Percentiles rank a stretch among this genome's conserved stretches.
phyloP scores from a whole-genome alignment of 2,113 vertebrate genomes.

The Phasianus colchicus region DNA sequence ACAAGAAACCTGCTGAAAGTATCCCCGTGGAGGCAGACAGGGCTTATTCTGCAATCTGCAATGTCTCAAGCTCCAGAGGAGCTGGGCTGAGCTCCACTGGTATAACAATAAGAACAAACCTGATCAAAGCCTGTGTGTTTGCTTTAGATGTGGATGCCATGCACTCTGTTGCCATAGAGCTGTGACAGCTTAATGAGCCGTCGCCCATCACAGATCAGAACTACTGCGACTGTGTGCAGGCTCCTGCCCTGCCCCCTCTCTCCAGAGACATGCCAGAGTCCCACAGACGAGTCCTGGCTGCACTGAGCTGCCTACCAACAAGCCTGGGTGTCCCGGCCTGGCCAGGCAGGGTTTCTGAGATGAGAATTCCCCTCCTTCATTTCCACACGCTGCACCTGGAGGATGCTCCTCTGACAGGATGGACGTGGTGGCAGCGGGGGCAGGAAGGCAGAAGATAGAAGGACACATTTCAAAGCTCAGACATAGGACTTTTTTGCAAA shows the following conservation, averaged over 20 bases:
- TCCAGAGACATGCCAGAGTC: background rate
- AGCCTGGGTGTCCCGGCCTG: background rate
- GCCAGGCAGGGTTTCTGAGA: conserved; percentile 23
- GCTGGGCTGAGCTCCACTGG: background rate
- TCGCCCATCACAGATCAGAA: background rate
- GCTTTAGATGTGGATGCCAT: background rate
- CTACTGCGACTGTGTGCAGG: rapidly evolving
- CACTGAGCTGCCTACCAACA: background rate
- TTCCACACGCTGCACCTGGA: background rate
- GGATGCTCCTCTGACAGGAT: background rate
- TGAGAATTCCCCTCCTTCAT: conserved; percentile 1
- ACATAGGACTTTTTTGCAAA: conserved; percentile 20
- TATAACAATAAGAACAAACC: background rate
- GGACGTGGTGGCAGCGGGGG: background rate
- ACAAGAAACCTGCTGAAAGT: background rate
- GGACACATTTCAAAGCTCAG: conserved; percentile 42
- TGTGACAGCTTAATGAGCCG: conserved; percentile 10
- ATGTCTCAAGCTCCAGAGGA: background rate
- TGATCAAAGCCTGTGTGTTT: background rate
- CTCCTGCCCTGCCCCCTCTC: background rate
- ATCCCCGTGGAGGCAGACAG: background rate
- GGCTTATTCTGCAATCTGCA: background rate
- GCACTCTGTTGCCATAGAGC: conserved; percentile 29
- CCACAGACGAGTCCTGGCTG: rapidly evolving
- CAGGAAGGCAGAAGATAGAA: conserved; percentile 38